Evolutionary conservation across 2,888 invertebrate genomes (phyloP), one percentile per base, ranked within the genome.

Genomic region (Gonocerus acuteangulatus): DNA sequence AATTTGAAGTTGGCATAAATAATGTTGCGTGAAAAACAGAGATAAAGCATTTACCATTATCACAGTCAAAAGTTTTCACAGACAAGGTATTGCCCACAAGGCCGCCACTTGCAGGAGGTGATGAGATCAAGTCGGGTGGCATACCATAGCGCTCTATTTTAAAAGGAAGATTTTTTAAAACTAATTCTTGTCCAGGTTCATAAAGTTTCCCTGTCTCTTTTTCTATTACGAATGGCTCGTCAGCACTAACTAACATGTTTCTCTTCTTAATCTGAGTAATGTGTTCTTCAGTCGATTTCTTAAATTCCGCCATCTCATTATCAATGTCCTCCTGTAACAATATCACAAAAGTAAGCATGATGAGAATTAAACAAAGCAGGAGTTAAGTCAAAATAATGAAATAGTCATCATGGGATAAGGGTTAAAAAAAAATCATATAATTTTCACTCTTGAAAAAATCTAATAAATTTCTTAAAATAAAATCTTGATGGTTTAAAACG

Each of bases 241-340:
- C 70, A 61, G 67, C 68, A 65, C 70, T 66, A 18, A 71, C 32
- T 36, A 76, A 68, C 59, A 73, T 73, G 18, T 72, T 72, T 58
- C 73, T 73, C 1, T 71, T 69, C 32, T 73, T 67, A 60, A 77
- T 74, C 45, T 70, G 63, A 52, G 71, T 62, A 62, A 72, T 71
- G 66, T 76, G 75, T 62, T 69, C 68, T 6, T 69, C 67, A 61
- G 76, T 75, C 4, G 78, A 68, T 70, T 67, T 56, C n/a, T 63
- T 42, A 62, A 67, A 68, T 19, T 62, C 62, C 45, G 60, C 42
- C 9, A 57, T 64, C 49, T 68, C 68, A 6, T 16, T 34, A 21
- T 57, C 60, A 15, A 68, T 65, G 54, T 61, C 62, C 15, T 65
- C 64, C 67, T 67, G 21, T 21, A 60, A 62, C 56, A 21, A 44